Evolutionary conservation across 2,113 vertebrate species (phyloP), one percentile per base, ranked within the genome.

Genomic region (Toxotes chatareus): DNA sequence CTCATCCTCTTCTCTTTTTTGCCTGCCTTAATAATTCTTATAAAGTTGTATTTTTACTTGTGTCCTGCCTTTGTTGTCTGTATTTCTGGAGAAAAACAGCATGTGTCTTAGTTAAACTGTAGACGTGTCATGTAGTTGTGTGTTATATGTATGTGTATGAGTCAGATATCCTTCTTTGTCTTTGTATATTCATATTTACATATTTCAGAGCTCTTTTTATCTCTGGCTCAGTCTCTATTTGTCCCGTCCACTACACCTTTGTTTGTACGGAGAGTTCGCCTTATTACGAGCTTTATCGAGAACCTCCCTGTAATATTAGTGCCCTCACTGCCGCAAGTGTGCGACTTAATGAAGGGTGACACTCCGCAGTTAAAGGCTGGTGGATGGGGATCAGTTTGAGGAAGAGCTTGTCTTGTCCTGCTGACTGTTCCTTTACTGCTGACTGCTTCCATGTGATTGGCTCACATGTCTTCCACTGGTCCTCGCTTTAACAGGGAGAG

Each of bases 401-500:
- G 62, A 19, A 7, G 62, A 73, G 76, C 36, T 68, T 5, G 51
- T 23, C 5, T 56, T 10, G 27, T 55, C 66, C 62, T 40, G 8
- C 71, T 69, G 32, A 47, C 69, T 86, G 17, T 53, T 64, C 14
- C 3, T 14, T 23, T 4, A 4, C 38, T 78, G 64, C 12, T 44
- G 1, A 2, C 21, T 12, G 53, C 27, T 44, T 34, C 64, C 66
- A 2, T 42, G 5, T 63, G 57, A 89, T 84, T 73, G 79, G 76
- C 88, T 93, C 70, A 87, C 79, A 49, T 73, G 53, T 16, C 40
- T 64, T 46, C 31, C 46, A 42, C 27, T 2, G 36, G 1, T 53
- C 89, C 77, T 59, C 91, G 27, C 62, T 36, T 94, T 91, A 86
- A 7, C 94, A 99, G 98, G 98, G 98, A 9, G 98, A 99, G 85